phyloP scores from a whole-genome alignment of 2,797 vertebrate genomes.

The Sebastes melanostomus region DNA sequence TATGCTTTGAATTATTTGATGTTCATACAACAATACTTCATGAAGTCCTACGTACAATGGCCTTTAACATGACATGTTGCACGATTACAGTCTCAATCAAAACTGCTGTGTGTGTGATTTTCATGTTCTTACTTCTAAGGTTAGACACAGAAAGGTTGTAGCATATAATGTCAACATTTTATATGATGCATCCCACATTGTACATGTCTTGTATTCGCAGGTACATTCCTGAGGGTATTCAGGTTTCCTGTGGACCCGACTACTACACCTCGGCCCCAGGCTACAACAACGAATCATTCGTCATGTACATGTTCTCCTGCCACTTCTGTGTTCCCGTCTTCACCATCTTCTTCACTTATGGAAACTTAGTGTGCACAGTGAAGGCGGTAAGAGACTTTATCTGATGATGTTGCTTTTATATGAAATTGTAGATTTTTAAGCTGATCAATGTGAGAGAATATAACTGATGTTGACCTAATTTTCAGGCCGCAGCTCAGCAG shows the following conservation, averaged over 20 bases:
- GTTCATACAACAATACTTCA: neutral
- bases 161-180: neutral
- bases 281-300: constrained; percentile 82
- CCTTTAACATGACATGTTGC: neutral
- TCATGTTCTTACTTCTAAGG: neutral
- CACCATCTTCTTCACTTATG: constrained; percentile 82
- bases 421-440: neutral
- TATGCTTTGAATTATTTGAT: neutral
- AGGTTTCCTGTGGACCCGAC: constrained; percentile 7
- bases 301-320: constrained; percentile 79
- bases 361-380: constrained; percentile 80
- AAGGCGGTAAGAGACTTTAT: constrained; percentile 76
- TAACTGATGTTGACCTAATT: neutral
- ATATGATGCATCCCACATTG: neutral
- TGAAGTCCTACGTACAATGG: neutral
- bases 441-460: neutral
- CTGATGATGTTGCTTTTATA: neutral
- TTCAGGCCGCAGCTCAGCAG: constrained; percentile 85
- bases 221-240: neutral
- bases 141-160: neutral
- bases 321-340: constrained; percentile 76
- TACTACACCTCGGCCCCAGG: constrained; percentile 71
- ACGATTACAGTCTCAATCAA: neutral
- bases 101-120: neutral
- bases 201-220: constrained; percentile 24